Evolutionary conservation across 2,797 vertebrate genomes (phyloP).

Genomic region (Caiman crocodilus): DNA sequence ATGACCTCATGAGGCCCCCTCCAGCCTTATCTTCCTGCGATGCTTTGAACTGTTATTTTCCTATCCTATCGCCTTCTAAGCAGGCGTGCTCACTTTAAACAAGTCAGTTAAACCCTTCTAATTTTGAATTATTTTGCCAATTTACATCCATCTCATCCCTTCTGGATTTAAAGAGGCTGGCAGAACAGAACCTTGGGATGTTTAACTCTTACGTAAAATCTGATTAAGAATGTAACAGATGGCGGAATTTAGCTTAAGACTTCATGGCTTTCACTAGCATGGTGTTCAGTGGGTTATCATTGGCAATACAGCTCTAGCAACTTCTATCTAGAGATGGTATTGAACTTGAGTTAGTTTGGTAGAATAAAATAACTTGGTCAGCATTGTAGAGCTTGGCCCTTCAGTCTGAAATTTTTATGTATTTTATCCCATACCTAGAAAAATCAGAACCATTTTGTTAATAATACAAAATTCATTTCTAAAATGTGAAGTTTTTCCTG

Average conservation of each 20-base stretch:
- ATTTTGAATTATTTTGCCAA: neutral
- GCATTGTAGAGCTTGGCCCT: neutral
- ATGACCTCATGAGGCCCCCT: no score
- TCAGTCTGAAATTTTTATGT: neutral
- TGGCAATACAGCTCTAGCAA: neutral
- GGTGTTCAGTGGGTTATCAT: neutral
- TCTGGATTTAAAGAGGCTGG: neutral
- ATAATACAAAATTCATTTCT: constrained; percentile 26
- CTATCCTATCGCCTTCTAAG: neutral
- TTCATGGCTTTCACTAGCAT: neutral
- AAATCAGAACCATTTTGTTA: constrained; percentile 6
- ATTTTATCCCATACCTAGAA: constrained; percentile 14
- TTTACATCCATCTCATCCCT: neutral
- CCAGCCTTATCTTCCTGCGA: no score
- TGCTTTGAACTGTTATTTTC: neutral
- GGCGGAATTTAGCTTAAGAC: neutral
- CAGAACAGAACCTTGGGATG: neutral
- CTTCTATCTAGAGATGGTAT: neutral
- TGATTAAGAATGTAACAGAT: neutral
- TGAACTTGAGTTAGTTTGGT: neutral
- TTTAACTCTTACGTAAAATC: neutral
- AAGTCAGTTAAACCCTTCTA: neutral
- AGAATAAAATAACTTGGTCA: neutral
- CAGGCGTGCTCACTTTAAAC: neutral
- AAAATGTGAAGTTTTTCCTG: constrained; percentile 2